Base-by-base conservation (phyloP, 1,140 invertebrate genomes). In the Calycopis cecrops region DNA sequence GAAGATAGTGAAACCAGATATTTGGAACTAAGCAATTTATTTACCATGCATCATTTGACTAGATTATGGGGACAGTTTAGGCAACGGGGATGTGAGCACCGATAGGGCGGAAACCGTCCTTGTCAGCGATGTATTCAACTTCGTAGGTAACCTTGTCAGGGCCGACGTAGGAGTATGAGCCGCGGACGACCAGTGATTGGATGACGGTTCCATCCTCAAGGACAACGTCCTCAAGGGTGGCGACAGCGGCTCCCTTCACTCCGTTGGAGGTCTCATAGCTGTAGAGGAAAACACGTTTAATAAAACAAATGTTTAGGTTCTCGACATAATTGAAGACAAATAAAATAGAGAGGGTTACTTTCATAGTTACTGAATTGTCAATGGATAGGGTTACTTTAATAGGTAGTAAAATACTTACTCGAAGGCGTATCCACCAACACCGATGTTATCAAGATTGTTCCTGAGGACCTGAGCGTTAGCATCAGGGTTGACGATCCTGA, bases 61-160 rank as follows among this genome's bases (percentile, higher is more conserved):
- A 28, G 21, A 28, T 28, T 28, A 40, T 40, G 14, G 14, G 16
- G 17, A 14, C 12, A 17, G 40, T 4, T 37, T 37, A 37, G 9
- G 12, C n/a, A 44, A 6, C 7, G 6, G 40, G 40, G 14, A 44
- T 16, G 8, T 44, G 40, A 7, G 14, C 40, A 16, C 16, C 40
- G 40, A 44, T 9, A 1, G 40, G 40, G n/a, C 40, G n/a, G 40
- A 44, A 44, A 9, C 16, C 40, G 14, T 44, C 40, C 16, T 44
- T 44, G 40, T 44, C 38, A 12, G 16, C 40, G 40, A 44, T 16
- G 40, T 44, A 44, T 3, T 44, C 6, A 6, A 44, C 40, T 17
- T 14, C 9, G 40, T 17, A 44, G 14, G 16, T 6, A 9, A 8
- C 9, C 3, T 16, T 16, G 14, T 44, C 16, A 12, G 16, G 12